These are phyloP conservation scores for Cosmia pyralina DNA, from an alignment of 2,888 invertebrate species.

Conservation along the genomic window DNA sequence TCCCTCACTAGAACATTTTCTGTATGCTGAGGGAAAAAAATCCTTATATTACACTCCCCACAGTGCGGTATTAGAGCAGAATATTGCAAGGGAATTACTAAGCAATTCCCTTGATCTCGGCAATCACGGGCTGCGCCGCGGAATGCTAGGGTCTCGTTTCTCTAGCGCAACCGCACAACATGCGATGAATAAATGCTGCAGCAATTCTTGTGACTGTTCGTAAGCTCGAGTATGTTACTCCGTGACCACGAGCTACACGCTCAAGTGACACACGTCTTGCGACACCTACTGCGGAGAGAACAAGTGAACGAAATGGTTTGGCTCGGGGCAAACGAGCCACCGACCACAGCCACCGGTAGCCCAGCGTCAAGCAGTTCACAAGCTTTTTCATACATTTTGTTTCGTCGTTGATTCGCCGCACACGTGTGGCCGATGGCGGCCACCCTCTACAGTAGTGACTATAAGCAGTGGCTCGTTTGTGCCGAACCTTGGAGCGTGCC, in stretches of 20 bases:
- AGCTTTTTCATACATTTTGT: too few relatives aligned
- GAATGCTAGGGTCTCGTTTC: slow-evolving; percentile 56
- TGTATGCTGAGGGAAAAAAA: slow-evolving; percentile 51
- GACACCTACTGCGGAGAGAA: neutral
- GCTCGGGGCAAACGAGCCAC: too few relatives aligned
- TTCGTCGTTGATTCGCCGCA: too few relatives aligned
- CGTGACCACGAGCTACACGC: neutral
- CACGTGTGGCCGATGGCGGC: too few relatives aligned
- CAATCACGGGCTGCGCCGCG: slow-evolving; percentile 64
- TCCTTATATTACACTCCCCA: slow-evolving; percentile 62
- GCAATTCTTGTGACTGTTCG: neutral
- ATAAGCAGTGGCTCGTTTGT: too few relatives aligned
- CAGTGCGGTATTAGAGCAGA: slow-evolving; percentile 64
- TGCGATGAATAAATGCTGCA: neutral
- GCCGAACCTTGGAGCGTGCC: too few relatives aligned
- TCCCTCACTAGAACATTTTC: slow-evolving; percentile 32
- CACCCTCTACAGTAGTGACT: too few relatives aligned
- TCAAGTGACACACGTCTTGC: neutral
- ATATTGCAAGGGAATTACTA: slow-evolving; percentile 72
- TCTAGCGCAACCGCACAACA: slow-evolving; percentile 7
- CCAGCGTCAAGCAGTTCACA: too few relatives aligned
- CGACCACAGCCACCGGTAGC: too few relatives aligned
- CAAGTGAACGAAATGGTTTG: neutral
- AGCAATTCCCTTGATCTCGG: slow-evolving; percentile 71
- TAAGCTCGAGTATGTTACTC: neutral